Base-by-base conservation (phyloP, 2,113 vertebrate species). In the Pachycephala philippinensis region DNA sequence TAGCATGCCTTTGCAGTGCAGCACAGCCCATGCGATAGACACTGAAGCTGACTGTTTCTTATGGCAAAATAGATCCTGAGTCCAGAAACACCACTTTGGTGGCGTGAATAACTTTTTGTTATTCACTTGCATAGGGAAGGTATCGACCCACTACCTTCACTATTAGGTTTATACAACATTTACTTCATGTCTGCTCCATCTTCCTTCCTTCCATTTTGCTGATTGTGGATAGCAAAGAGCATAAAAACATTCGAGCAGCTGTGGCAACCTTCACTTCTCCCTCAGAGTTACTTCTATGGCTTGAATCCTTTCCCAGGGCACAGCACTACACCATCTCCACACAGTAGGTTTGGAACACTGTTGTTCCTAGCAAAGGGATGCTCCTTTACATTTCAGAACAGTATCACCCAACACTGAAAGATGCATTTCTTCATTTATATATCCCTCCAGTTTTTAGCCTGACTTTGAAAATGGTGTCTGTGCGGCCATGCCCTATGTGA, bases 401-500 rank as follows among this genome's bases (percentile, higher is more conserved):
- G 6, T 11, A 18, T 64, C 65, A 60, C 33, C 2, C 75, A 74
- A 21, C 20, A 28, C 12, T 9, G 35, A 87, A 68, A 90, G 19
- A 27, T 56, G 16, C 4, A 30, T 2, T 42, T 63, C 63, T 87
- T 63, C 1, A 0, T 83, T 64, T 42, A 10, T 52, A 42, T 8
- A 66, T 47, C 15, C 2, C 45, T 50, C 15, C 0, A 9, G 33
- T 68, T 88, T 74, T 69, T 5, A 88, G 6, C 56, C n/a, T 59
- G 21, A 13, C 49, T 80, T 72, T 57, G 49, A 56, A 72, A 87
- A 65, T 33, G 5, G 18, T 9, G 22, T 39, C 12, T 56, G 22
- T 20, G 63, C 44, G 57, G 31, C 37, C n/a, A 64, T 1, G 0
- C 4, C 40, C 40, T 39, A 0, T 45, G 15, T 10, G 24, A 63